Evolutionary conservation across 2,888 invertebrate genomes (phyloP).

Genomic region (Emmelina monodactyla): DNA sequence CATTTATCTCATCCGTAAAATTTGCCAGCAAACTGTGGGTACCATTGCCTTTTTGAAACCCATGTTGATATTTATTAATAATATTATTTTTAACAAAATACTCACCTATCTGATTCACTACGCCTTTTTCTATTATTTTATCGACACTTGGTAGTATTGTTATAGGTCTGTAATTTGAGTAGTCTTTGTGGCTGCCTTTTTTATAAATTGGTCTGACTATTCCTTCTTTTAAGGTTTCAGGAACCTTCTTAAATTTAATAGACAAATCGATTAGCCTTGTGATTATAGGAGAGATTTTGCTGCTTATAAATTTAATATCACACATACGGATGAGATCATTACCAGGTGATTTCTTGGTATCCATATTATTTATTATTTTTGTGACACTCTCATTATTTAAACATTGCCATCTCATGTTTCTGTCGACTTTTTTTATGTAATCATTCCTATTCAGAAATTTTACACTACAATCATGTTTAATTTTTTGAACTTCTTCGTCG

Average conservation of each 20-base stretch:
- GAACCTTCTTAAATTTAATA: neutral
- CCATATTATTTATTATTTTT: neutral
- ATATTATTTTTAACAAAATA: too few species aligned
- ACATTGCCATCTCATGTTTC: conserved; percentile 6
- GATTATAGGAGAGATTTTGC: conserved; percentile 7
- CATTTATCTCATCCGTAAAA: too few species aligned
- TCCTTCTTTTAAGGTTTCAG: conserved; percentile 3
- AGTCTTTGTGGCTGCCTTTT: too few species aligned
- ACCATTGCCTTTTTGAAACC: too few species aligned
- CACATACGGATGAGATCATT: neutral
- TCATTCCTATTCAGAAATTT: conserved; percentile 4
- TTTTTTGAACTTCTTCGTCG: conserved; percentile 8
- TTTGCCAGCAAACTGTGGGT: too few species aligned
- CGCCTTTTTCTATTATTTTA: too few species aligned
- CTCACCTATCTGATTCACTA: too few species aligned
- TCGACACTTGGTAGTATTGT: neutral
- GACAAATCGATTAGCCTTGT: conserved; percentile 9
- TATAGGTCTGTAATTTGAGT: too few species aligned
- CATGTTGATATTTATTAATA: too few species aligned
- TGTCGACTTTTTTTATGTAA: conserved; percentile 2
- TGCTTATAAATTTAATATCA: neutral
- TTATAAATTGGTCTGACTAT: too few species aligned
- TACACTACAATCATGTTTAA: conserved; percentile 5
- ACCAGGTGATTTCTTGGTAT: neutral
- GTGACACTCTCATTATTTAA: conserved; percentile 4